phyloP scores from a whole-genome alignment of 2,113 vertebrate species.

The Chelonoidis abingdonii region DNA sequence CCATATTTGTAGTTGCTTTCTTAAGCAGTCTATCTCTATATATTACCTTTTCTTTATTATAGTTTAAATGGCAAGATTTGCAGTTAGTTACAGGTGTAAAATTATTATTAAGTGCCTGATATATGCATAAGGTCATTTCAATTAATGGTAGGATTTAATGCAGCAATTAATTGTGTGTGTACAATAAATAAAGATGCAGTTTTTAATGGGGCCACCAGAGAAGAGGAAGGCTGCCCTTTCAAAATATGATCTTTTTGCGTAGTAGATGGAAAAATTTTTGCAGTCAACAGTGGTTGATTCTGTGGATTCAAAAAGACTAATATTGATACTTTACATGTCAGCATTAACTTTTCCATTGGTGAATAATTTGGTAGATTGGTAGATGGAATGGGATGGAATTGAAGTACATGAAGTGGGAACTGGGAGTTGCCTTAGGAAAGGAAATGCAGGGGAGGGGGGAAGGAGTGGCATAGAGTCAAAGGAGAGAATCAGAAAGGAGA shows the following conservation, averaged over 20 bases:
- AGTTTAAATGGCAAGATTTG: not conserved
- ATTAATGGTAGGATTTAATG: not conserved
- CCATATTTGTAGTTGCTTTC: not conserved
- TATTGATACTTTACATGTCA: too few relatives aligned
- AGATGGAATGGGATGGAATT: too few relatives aligned
- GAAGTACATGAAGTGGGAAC: too few relatives aligned
- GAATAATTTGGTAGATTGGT: too few relatives aligned
- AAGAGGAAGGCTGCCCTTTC: not conserved
- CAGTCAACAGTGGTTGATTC: not conserved
- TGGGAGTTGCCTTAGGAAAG: too few relatives aligned
- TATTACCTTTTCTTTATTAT: not conserved
- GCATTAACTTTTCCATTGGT: too few relatives aligned
- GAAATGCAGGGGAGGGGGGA: too few relatives aligned
- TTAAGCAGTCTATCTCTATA: not conserved
- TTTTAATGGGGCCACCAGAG: not conserved
- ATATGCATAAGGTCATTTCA: not conserved
- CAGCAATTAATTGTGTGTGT: not conserved
- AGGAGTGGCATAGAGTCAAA: too few relatives aligned
- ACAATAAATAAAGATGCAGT: not conserved
- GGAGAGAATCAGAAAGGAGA: too few relatives aligned
- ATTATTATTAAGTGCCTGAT: not conserved
- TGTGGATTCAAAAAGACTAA: not conserved
- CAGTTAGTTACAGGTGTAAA: not conserved
- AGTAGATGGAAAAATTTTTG: not conserved
- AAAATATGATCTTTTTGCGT: not conserved